Conservation (phyloP, 2,113 vertebrate genomes). For the Passer domesticus region DNA sequence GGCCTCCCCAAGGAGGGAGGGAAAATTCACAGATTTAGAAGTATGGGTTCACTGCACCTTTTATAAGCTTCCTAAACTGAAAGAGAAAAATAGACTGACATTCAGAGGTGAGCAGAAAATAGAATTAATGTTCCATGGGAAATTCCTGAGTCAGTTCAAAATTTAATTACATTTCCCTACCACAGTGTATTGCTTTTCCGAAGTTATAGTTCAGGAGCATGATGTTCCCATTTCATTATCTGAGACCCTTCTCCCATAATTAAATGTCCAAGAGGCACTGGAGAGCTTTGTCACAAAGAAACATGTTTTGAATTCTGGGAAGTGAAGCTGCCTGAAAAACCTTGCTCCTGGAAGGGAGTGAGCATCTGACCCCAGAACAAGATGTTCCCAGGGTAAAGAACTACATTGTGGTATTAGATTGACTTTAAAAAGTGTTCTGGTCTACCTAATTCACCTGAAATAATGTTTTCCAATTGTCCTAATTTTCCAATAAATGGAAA, state of each 20-base stretch:
- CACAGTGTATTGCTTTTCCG: slow-evolving; percentile 41
- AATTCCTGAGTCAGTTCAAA: slow-evolving; percentile 65
- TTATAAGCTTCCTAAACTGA: slow-evolving; percentile 30
- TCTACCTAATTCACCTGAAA: background rate
- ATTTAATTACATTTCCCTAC: slow-evolving; percentile 61
- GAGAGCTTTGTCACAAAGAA: slow-evolving; percentile 22
- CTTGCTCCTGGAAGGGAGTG: background rate
- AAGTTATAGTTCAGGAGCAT: slow-evolving; percentile 46
- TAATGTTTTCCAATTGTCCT: background rate
- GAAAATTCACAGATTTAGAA: background rate
- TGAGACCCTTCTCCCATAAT: slow-evolving; percentile 51
- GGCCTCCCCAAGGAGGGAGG: background rate
- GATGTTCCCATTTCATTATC: slow-evolving; percentile 57
- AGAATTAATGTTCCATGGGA: slow-evolving; percentile 63
- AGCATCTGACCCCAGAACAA: background rate
- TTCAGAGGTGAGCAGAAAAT: slow-evolving; percentile 64
- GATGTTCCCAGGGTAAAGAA: background rate
- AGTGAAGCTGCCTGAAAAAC: background rate
- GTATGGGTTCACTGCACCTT: background rate
- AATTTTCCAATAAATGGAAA: background rate
- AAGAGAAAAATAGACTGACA: slow-evolving; percentile 38
- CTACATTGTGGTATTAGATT: background rate
- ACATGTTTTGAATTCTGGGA: slow-evolving; percentile 2
- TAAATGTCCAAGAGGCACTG: slow-evolving; percentile 31
- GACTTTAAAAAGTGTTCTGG: background rate